Evolutionary conservation across 2,113 vertebrate genomes (phyloP), one percentile per base, ranked within the genome.

Genomic region (Alouatta palliata): DNA sequence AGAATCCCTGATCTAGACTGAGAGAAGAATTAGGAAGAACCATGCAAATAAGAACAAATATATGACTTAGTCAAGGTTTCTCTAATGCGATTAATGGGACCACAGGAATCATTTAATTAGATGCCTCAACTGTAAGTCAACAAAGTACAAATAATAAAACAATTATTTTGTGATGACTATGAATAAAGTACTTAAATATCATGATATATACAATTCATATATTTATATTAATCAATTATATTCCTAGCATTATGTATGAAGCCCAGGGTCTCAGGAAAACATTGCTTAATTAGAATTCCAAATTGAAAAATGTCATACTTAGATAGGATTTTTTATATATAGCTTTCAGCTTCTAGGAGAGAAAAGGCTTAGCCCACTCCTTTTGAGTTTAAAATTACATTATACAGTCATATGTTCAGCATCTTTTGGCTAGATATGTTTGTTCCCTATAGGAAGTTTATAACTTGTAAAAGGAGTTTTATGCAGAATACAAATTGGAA

Each of bases 401-500:
- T 98, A 98, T 95, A 90, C 6, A 54, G 95, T 97, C 95, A 90
- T 98, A 98, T 95, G 97, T 98, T 98, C 98, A 97, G 95, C 95
- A 97, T 93, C 93, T 95, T 98, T 97, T 97, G 98, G 98, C 95
- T 96, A 96, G 98, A 97, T 98, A 95, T 61, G 49, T 97, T 95
- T 98, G 97, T 10, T 98, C 98, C 98, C 98, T 97, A 88, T 96
- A 98, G 98, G 98, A 98, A 98, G 97, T 98, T 98, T 98, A 98
- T 97, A 97, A 95, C 96, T 97, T 94, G 92, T 86, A 97, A 98
- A 98, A 98, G 95, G 97, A 98, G 94, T 95, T 98, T 98, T 97
- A 98, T 90, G 94, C 95, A 98, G 98, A 98, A 98, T 98, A 98
- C 98, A 98, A 98, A 99, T 98, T 96, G 98, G 93, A 97, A 97